Evolutionary conservation across 2,888 invertebrate genomes (phyloP), one percentile per base, ranked within the genome.

Genomic region (Osedax frankpressi): DNA sequence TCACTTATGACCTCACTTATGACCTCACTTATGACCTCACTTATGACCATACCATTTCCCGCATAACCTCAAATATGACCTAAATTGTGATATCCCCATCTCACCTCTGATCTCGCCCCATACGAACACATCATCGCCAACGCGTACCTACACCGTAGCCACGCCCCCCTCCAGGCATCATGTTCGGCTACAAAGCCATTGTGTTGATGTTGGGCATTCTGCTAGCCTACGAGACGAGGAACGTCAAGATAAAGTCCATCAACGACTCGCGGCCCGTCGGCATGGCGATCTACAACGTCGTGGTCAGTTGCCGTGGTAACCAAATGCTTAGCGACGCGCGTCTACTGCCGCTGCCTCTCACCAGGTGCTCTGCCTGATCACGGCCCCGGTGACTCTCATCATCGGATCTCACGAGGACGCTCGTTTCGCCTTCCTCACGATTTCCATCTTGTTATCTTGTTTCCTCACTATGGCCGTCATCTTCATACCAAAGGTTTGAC

Each of bases 281-380:
- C 78, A 94, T 99, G 93, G 93, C 95, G 82, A 97, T 99, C 83
- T 99, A 98, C 88, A 98, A 98, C 85, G 96, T 98, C 79, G 96
- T 96, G 77, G 94, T 84, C 77, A 80, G 82, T 79, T 83, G 83
- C 82, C 98, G 62, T 88, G 98, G 73, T 96, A 96, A 84, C 87
- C 97, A 80, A 96, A 98, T 85, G 97, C 97, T 6, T 95, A 94
- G 26, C 97, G 97, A 0, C 96, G 98, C 74, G 93, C 94, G 65
- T 89, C 97, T 87, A 94, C 98, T 69, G 96, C 98, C 80, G 92
- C 93, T 76, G 93, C 93, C 79, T 96, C 98, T 84, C 95, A 96
- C 84, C 79, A 83, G 83, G 83, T 98, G 62, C 88, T 98, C 73
- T 96, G 96, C 84, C 87, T 97, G 80, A 96, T 99, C 85, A 97